Evolutionary conservation across 2,888 invertebrate genomes (phyloP).

Genomic region (Eristalis arbustorum): DNA sequence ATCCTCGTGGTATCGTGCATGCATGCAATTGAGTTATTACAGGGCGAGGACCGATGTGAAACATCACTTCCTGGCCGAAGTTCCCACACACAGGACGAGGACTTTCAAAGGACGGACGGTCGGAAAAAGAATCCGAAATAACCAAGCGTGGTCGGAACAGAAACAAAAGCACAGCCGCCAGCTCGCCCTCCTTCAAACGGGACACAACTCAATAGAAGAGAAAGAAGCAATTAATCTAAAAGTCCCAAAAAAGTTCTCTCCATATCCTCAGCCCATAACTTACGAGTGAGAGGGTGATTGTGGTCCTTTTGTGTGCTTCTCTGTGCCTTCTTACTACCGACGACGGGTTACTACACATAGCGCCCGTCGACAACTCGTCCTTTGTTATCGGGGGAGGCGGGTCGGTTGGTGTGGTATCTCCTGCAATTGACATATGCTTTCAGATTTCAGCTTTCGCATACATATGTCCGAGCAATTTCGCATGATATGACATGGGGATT

Average conservation of each 20-base stretch:
- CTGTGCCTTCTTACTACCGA: conserved; percentile 7
- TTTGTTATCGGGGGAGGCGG: conserved; percentile 24
- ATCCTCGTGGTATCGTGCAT: conserved; percentile 15
- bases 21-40: conserved; percentile 68
- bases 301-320: conserved; percentile 48
- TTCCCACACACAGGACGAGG: background rate
- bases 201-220: conserved; percentile 53
- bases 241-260: conserved; percentile 47
- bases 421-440: conserved; percentile 67
- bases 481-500: conserved; percentile 31
- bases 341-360: background rate
- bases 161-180: background rate
- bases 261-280: conserved; percentile 23
- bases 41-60: conserved; percentile 46
- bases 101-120: conserved; percentile 16
- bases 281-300: conserved; percentile 9
- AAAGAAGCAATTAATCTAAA: conserved; percentile 68
- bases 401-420: conserved; percentile 18
- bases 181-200: background rate
- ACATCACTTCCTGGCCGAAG: conserved; percentile 15
- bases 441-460: conserved; percentile 28
- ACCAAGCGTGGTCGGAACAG: background rate
- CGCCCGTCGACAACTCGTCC: background rate
- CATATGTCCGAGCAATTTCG: conserved; percentile 23
- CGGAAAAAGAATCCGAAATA: background rate